phyloP scores from a whole-genome alignment of 2,113 vertebrate species.

The Alosa alosa region DNA sequence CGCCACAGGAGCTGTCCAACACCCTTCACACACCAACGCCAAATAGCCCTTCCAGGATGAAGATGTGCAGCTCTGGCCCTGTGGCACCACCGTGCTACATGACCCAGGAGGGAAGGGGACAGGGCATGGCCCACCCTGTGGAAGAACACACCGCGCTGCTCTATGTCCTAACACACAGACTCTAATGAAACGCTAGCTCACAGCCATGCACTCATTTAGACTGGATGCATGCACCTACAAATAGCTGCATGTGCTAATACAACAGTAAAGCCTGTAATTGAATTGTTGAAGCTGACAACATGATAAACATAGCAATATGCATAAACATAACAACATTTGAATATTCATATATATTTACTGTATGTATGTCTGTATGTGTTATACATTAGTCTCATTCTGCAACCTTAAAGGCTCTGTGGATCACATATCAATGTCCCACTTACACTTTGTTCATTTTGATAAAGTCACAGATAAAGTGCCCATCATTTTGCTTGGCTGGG shows the following conservation, averaged over 20 bases:
- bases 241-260: neutral
- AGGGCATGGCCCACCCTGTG: conserved; percentile 25
- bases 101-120: conserved; percentile 11
- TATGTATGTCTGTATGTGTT: neutral
- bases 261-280: neutral
- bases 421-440: conserved; percentile 69
- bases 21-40: conserved; percentile 41
- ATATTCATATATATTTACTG: neutral
- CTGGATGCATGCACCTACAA: neutral
- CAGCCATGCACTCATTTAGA: conserved; percentile 1
- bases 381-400: neutral
- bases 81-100: neutral
- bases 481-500: conserved; percentile 80
- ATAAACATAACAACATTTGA: neutral
- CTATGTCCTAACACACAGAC: conserved; percentile 40
- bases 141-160: conserved; percentile 26
- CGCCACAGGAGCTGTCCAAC: conserved; percentile 47
- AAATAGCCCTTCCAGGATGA: conserved; percentile 30
- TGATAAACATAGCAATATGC: neutral
- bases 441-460: conserved; percentile 84
- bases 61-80: conserved; percentile 7
- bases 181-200: conserved; percentile 49
- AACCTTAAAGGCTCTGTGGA: conserved; percentile 40
- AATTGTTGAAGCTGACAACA: neutral
- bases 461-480: conserved; percentile 73